Conservation (phyloP, 2,113 vertebrate genomes). For the Scomber scombrus region DNA sequence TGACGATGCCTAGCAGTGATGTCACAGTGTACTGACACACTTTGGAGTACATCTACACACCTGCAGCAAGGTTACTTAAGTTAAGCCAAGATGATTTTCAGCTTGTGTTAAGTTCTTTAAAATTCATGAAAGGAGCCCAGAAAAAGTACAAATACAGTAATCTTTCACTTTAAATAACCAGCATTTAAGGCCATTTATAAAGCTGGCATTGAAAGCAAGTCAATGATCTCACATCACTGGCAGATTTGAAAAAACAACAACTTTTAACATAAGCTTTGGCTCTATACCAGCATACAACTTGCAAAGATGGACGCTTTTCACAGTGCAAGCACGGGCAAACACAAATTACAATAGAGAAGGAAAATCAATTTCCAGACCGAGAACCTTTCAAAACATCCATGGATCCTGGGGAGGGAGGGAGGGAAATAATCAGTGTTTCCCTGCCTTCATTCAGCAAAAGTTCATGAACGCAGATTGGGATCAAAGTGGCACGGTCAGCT, state of each 20-base stretch:
- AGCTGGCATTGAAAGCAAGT: background rate
- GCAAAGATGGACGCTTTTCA: background rate
- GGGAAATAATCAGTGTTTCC: slow-evolving; percentile 20
- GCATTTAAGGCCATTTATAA: background rate
- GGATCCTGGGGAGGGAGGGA: background rate
- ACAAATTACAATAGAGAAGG: slow-evolving; percentile 33
- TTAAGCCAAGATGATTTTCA: too few relatives aligned
- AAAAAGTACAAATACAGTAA: too few relatives aligned
- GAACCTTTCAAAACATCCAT: slow-evolving; percentile 23
- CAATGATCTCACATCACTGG: background rate
- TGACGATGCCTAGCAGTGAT: too few relatives aligned
- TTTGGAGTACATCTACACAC: too few relatives aligned
- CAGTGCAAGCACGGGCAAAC: background rate
- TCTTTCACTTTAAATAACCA: too few relatives aligned
- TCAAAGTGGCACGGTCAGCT: slow-evolving; percentile 33
- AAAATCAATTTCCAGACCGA: slow-evolving; percentile 30
- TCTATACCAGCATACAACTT: background rate
- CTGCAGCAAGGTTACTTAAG: too few relatives aligned
- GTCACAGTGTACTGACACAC: too few relatives aligned
- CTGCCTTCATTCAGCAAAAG: slow-evolving; percentile 34
- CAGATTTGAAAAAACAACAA: background rate
- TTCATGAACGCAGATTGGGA: slow-evolving; percentile 34
- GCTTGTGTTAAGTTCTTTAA: too few relatives aligned
- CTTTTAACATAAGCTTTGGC: background rate
- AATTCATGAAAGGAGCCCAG: too few relatives aligned